Evolutionary conservation across 1,140 invertebrate genomes (phyloP).

Genomic region (Camponotus floridanus): DNA sequence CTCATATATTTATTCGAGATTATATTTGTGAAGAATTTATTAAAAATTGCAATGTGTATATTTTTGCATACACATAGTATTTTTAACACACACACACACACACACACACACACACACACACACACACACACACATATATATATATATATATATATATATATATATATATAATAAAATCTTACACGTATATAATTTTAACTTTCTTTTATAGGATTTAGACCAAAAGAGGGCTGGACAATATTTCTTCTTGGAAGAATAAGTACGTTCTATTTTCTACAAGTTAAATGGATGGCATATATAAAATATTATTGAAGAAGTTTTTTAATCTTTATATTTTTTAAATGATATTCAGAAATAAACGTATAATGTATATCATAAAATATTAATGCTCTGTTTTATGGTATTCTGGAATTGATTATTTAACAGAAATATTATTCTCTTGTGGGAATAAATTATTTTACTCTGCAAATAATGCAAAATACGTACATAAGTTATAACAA

Average conservation of each 20-base stretch:
- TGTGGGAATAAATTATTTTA: constrained; percentile 22
- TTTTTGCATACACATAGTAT: too few species aligned
- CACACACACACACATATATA: too few species aligned
- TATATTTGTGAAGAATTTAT: not conserved
- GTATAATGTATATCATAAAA: constrained; percentile 40
- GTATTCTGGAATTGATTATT: constrained; percentile 34
- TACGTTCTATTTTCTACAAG: constrained; percentile 4
- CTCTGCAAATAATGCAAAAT: constrained; percentile 13
- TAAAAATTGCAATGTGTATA: not conserved
- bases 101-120: too few species aligned
- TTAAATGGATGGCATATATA: constrained; percentile 60
- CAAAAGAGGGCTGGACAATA: constrained; percentile 99
- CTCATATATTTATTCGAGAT: not conserved
- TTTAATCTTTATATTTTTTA: constrained; percentile 73
- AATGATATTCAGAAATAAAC: constrained; percentile 53
- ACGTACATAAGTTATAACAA: too few species aligned
- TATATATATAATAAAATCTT: not conserved
- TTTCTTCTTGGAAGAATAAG: constrained; percentile 99
- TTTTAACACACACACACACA: too few species aligned
- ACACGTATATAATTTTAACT: not conserved
- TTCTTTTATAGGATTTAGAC: constrained; percentile 93
- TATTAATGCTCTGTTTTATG: constrained; percentile 25
- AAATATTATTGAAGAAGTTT: constrained; percentile 56
- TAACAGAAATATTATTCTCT: not conserved
- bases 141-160: too few species aligned